Evolutionary conservation across 2,797 vertebrate genomes (phyloP), one percentile per base, ranked within the genome.

Genomic region (Betta splendens): DNA sequence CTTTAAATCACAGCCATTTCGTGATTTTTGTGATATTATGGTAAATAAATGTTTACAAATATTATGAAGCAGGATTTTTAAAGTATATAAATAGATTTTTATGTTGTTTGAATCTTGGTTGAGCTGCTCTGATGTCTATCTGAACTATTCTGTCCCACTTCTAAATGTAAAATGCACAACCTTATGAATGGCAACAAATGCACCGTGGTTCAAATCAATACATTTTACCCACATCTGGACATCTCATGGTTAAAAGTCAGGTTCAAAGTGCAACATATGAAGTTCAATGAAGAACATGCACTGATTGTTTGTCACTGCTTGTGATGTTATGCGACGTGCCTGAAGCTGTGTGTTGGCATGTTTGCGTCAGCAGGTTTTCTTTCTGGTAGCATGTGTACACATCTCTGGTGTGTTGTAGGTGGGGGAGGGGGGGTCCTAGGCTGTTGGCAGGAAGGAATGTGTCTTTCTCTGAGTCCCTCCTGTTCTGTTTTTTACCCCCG

Each of bases 401-500:
- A 28, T 77, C 61, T 59, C 52, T 52, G 51, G 59, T 56, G 77
- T 74, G 71, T 68, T 73, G 64, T 64, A 18, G 53, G 37, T 56
- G 13, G 35, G 72, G n/a, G n/a, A n/a, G n/a, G n/a, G n/a, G n/a
- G 66, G 73, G 23, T 43, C n/a, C 52, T 47, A 39, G 12, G 9
- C n/a, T 52, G 67, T 73, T 79, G 70, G 79, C 75, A 84, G 64
- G 61, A 84, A 78, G 71, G 68, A 79, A 83, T 76, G 54, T 43
- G 58, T 63, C 58, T 69, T 33, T 68, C 62, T 67, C 46, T 69
- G 50, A 25, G 31, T 65, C 71, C 73, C 77, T 81, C 74, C 84
- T 88, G 79, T 83, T 88, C 81, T 83, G 90, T 87, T 91, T 89
- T 92, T 90, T 89, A 84, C 79, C 83, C 79, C 85, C 73, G 74